Base-by-base conservation (phyloP, 2,113 vertebrate species). In the Hyla sarda region DNA sequence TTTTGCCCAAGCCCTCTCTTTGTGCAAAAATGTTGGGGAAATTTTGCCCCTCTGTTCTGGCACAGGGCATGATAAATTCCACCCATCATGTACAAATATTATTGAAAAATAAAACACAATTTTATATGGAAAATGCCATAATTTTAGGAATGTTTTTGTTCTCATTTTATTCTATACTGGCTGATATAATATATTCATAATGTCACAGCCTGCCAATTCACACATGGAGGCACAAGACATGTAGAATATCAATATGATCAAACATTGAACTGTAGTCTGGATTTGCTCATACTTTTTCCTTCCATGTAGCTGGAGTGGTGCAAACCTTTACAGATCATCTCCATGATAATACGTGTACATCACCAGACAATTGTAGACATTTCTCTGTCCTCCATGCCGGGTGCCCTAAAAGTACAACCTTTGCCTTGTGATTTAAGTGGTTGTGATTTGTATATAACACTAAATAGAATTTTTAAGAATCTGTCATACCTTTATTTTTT, bases 381-480 rank as follows among this genome's bases (percentile, higher is more conserved):
- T 34, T 34, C 9, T 60, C 65, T 34, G 65, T 32, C 65, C 65
- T 19, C 30, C 23, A 58, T 3, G 56, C 56, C 23, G 23, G 32
- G 8, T 1, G 32, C 34, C 67, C 65, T 34, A 5, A 71, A 34
- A 71, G 2, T 41, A 41, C 47, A 13, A 25, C 23, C 41, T 34
- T 45, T 45, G 54, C 54, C 50, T 60, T 62, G 54, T 45, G 48
- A 77, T 77, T 52, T 28, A 75, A 48, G 73, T 76, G 73, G n/a
- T 48, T 75, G 73, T 28, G 75, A 56, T 34, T 41, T 79, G 54
- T 79, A 79, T 37, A 25, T n/a, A 79, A 79, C 52, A 60, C 32
- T 60, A 58, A 34, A 41, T 32, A 34, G 34, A 16, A 11, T 41
- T 80, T 80, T 45, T 80, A 41, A 25, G 54, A 80, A 3, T 60